Base-by-base conservation (phyloP, 2,113 vertebrate genomes). In the Neopipo cinnamomea region DNA sequence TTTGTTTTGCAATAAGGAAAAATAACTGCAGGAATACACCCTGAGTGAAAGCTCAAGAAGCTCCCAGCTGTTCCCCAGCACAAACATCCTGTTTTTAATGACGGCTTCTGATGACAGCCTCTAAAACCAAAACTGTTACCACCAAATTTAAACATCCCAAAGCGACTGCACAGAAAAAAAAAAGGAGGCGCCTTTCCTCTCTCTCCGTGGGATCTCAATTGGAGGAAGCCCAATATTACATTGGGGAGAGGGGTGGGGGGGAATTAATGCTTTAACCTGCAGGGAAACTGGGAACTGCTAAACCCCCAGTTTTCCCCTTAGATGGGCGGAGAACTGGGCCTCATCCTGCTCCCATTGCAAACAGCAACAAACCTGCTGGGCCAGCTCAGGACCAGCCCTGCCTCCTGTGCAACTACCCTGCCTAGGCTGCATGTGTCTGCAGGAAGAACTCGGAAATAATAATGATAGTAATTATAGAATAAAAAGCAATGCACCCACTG, bases 81-180 rank as follows among this genome's bases (percentile, higher is more conserved):
- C 3, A 95, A 96, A 96, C 92, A 96, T 95, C 95, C 95, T 96
- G 95, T 93, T 96, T 96, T 94, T 71, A 91, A 91, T 42, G 86
- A 91, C 0, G 2, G 70, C 11, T 39, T 37, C 91, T 95, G 95
- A 91, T 78, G 83, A 97, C 92, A 94, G 75, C 41, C 83, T 88
- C 80, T 12, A 53, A 93, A 96, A 88, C 83, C 88, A 84, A 94
- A 97, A 95, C 95, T 97, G 92, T 91, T 94, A 72, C 88, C 88
- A 96, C 91, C 83, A 91, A 94, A 92, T 94, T 96, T 94, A 93
- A 95, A 97, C 95, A 96, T 95, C 88, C 71, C 90, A 72, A 91
- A 94, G 67, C 0, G 1, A 84, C 35, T 71, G 25, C 12, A 41
- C n/a, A 39, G 16, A 35, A 10, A 66, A 58, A 49, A 61, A 61